A percentile compares a stretch with the other conserved stretches of the same genome.
phyloP scores from a whole-genome alignment of 2,797 vertebrate species.

The Falco rusticolus region DNA sequence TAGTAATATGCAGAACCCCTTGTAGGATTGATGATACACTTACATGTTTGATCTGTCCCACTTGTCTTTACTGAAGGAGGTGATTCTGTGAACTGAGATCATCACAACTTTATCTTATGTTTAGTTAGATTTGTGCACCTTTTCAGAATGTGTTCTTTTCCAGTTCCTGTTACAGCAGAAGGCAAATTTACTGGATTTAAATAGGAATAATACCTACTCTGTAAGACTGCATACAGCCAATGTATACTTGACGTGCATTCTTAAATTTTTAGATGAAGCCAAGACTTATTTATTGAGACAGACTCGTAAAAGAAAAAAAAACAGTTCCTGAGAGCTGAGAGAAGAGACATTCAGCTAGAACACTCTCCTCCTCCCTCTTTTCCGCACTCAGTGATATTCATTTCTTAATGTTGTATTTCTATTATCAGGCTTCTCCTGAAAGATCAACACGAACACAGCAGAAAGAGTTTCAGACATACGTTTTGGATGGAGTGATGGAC shows the following conservation, averaged over 20 bases:
- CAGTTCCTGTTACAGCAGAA: not conserved
- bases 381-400: not conserved
- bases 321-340: not conserved
- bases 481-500: constrained; percentile 98
- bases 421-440: constrained; percentile 91
- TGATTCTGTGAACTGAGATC: not conserved
- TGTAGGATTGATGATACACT: not conserved
- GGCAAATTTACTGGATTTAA: not conserved
- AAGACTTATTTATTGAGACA: not conserved
- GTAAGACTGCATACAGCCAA: not conserved
- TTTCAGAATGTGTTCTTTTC: not conserved
- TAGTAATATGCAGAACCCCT: not conserved
- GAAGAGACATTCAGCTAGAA: not conserved
- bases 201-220: not conserved
- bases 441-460: constrained; percentile 97
- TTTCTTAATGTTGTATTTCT: not conserved
- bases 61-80: not conserved
- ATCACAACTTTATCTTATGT: not conserved
- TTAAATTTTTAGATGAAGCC: not conserved
- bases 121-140: not conserved
- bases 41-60: not conserved
- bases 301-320: not conserved
- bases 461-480: constrained; percentile 97
- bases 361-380: accelerated
- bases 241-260: accelerated